Conservation (phyloP, 1,140 invertebrate species). For the Holotrichia oblita region DNA sequence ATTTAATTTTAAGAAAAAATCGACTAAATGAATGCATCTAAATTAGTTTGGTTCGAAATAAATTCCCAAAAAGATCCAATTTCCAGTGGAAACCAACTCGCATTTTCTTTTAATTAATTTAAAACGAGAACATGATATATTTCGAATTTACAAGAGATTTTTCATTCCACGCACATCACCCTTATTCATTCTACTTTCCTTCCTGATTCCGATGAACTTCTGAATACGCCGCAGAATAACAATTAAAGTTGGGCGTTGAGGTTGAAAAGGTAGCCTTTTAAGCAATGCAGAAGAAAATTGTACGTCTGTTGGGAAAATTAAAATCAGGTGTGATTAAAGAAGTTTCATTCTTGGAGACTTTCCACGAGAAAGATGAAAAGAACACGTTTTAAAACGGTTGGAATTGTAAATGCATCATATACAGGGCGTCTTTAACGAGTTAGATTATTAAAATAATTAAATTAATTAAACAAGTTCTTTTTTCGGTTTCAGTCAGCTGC, state of each 20-base stretch:
- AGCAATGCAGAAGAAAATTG: not conserved
- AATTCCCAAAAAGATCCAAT: not conserved
- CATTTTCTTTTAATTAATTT: not conserved
- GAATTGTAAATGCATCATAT: too few relatives aligned
- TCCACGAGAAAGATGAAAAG: too few relatives aligned
- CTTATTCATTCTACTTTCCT: not conserved
- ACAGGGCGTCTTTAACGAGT: too few relatives aligned
- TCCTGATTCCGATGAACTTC: not conserved
- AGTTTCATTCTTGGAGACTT: too few relatives aligned
- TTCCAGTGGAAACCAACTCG: not conserved
- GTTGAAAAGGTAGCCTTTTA: not conserved
- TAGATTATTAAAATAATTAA: too few relatives aligned
- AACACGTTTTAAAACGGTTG: too few relatives aligned
- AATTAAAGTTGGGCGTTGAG: not conserved
- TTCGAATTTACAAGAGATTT: not conserved
- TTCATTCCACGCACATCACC: not conserved
- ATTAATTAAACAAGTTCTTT: too few relatives aligned
- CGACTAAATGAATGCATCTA: too few relatives aligned
- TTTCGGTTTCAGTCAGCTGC: constrained; percentile 26
- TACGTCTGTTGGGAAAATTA: not conserved
- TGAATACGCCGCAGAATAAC: not conserved
- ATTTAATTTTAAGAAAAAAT: too few relatives aligned
- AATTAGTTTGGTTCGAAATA: too few relatives aligned
- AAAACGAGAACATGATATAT: not conserved
- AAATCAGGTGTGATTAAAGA: not conserved